These are phyloP conservation scores for Glandiceps talaboti DNA, from an alignment of 53 echinoderm and acorn worm genomes.

Conservation along the genomic window DNA sequence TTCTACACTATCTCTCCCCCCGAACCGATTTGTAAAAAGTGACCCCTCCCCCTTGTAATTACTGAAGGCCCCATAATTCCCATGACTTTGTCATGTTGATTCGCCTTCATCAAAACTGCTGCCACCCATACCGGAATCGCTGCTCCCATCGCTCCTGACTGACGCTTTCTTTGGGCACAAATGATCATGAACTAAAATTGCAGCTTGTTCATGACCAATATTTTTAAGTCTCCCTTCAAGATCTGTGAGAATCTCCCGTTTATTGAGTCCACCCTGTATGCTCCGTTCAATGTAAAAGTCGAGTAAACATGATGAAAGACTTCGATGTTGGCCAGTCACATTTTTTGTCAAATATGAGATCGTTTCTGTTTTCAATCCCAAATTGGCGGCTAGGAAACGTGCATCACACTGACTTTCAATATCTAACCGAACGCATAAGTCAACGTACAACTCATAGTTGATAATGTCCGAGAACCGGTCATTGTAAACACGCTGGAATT, in stretches of 20 bases:
- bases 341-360: neutral
- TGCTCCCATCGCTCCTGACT: neutral
- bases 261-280: neutral
- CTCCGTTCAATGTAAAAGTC: neutral
- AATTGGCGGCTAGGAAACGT: neutral
- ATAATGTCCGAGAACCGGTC: neutral
- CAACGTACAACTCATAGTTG: neutral
- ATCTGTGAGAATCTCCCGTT: neutral
- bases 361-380: neutral
- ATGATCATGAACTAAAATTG: neutral
- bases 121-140: no score
- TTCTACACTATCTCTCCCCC: no score
- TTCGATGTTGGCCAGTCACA: neutral
- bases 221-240: neutral
- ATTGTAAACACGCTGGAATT: neutral
- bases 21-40: no score
- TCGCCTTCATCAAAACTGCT: no score
- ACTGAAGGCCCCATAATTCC: no score
- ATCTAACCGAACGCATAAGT: neutral
- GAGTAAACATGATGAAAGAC: neutral
- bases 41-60: no score
- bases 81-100: no score
- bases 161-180: neutral
- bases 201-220: neutral
- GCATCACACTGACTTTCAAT: neutral